phyloP scores from a whole-genome alignment of 2,888 invertebrate species.

The Scaptomyza flava region DNA sequence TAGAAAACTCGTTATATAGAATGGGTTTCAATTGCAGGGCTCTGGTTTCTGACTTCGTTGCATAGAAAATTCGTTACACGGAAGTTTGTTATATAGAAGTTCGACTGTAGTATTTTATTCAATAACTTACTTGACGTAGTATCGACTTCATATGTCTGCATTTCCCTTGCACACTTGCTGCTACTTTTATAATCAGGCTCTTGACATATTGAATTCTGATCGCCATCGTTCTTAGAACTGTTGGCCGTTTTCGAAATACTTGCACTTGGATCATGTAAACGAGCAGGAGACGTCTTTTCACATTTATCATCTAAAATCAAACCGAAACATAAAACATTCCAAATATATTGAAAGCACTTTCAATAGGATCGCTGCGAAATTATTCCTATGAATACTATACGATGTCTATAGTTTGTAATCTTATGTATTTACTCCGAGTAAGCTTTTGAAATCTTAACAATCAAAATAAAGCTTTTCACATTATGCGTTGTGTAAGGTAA shows the following conservation, averaged over 20 bases:
- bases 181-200: constrained; percentile 27
- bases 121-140: constrained; percentile 43
- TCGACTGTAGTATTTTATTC: too few relatives aligned
- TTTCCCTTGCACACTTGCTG: constrained; percentile 36
- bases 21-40: too few relatives aligned
- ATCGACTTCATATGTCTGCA: constrained; percentile 32
- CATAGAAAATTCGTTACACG: too few relatives aligned
- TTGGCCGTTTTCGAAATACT: constrained; percentile 5
- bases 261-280: constrained; percentile 16
- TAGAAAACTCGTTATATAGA: too few relatives aligned
- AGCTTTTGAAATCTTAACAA: too few relatives aligned
- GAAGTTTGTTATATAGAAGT: too few relatives aligned
- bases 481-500: too few relatives aligned
- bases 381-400: background rate
- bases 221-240: constrained; percentile 20
- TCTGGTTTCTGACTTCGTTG: too few relatives aligned
- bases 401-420: too few relatives aligned
- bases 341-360: too few relatives aligned
- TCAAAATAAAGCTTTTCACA: too few relatives aligned
- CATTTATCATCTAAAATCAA: constrained; percentile 42
- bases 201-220: constrained; percentile 24
- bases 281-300: constrained; percentile 17
- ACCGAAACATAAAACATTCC: background rate
- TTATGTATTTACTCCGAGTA: too few relatives aligned
- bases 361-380: background rate